Conservation (phyloP, 2,797 vertebrate genomes). For the Heterohyrax brucei region DNA sequence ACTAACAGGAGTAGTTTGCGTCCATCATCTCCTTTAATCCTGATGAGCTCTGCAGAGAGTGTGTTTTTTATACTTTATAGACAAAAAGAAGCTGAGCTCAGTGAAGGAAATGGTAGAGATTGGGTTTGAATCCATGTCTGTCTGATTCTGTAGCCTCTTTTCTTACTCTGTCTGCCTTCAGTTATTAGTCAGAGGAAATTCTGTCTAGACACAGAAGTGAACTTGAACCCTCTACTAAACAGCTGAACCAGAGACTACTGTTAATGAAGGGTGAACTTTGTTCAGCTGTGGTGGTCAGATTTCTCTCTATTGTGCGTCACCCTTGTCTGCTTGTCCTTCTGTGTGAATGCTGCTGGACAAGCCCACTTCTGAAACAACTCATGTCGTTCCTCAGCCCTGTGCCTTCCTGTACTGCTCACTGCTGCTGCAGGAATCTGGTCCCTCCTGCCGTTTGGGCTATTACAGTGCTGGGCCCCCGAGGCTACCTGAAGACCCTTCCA, state of each 20-base stretch:
- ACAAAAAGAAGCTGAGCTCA: background rate
- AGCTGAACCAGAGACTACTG: background rate
- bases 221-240: background rate
- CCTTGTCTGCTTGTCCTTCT: background rate
- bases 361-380: background rate
- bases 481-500: background rate
- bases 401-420: background rate
- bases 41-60: background rate
- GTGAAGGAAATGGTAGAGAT: background rate
- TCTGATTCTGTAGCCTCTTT: background rate
- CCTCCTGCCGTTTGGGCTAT: background rate
- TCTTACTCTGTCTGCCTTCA: too few relatives aligned
- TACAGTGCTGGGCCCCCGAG: background rate
- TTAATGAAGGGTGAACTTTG: background rate
- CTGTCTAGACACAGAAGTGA: too few relatives aligned
- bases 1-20: background rate
- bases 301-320: background rate
- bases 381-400: background rate
- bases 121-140: background rate
- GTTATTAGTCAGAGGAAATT: background rate
- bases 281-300: background rate
- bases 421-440: too few relatives aligned
- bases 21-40: background rate
- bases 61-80: background rate
- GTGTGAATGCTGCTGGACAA: background rate